Evolutionary conservation across 2,797 vertebrate genomes (phyloP).

Genomic region (Premnoplex brunnescens): DNA sequence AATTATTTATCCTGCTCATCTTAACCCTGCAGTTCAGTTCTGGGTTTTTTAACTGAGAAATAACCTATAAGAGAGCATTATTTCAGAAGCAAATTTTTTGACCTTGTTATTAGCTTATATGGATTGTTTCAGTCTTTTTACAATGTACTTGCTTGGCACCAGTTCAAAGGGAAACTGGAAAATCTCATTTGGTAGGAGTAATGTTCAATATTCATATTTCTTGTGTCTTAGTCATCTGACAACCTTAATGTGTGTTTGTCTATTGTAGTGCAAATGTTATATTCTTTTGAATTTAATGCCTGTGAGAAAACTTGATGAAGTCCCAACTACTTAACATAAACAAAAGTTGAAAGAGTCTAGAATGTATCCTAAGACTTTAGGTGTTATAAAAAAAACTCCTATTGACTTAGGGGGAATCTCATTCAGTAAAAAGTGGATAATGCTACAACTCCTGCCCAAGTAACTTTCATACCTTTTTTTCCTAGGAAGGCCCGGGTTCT

Average conservation of each 20-base stretch:
- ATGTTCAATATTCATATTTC: neutral
- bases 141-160: neutral
- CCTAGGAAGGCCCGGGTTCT: slow-evolving; percentile 69
- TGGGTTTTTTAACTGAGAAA: neutral
- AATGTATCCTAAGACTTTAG: neutral
- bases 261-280: neutral
- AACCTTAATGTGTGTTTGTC: neutral
- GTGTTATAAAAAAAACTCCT: neutral
- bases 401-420: neutral
- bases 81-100: neutral
- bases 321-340: neutral
- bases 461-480: neutral
- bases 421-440: neutral
- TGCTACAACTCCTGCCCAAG: neutral
- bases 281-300: neutral
- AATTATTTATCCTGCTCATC: neutral
- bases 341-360: neutral
- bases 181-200: neutral
- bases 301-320: neutral
- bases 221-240: neutral
- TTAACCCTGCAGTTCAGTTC: neutral
- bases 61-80: neutral
- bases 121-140: neutral
- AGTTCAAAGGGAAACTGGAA: neutral
- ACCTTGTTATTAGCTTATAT: neutral